Base-by-base conservation (phyloP, 2,797 vertebrate genomes). In the Ctenopoma multispine region DNA sequence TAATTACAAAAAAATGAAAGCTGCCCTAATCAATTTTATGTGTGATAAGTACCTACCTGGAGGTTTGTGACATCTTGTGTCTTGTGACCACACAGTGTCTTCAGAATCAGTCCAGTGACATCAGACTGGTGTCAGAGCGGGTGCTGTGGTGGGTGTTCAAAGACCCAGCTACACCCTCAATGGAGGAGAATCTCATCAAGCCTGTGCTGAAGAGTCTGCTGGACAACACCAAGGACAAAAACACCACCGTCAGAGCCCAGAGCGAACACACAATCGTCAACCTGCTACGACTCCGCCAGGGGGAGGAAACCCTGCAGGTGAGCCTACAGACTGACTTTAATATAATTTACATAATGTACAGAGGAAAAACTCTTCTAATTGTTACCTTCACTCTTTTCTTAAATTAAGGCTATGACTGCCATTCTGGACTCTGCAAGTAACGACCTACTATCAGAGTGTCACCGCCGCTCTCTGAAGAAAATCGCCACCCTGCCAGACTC, bases 141-240 rank as follows among this genome's bases (percentile, higher is more conserved):
- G 97, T 98, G 92, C 92, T 99, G 73, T 99, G 97, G 97, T 99
- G 97, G 97, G 95, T 97, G 65, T 98, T 96, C 82, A 97, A 93
- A 89, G 96, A 95, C 20, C 92, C 92, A 0, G 81, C 69, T 0
- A 88, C 93, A 12, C 96, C 97, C 5, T 69, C 95, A 1, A 29
- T 98, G 92, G 98, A 99, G 15, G 82, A 93, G 34, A 90, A 80
- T 50, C 91, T 95, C 73, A 92, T 97, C 75, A 99, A 99, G 89
- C 97, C 97, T 8, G 87, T 99, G 77, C 92, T 99, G 66, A 99
- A 99, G 91, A 96, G 95, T 7, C 95, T 99, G 80, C 93, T 99
- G 75, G 98, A 99, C 92, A 99, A 99, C 87, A 99, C 97, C 53
- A 99, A 99, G 92, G 98, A 99, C 88, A 99, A 99, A 89, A 99